A percentile compares a stretch with the other conserved stretches of the same genome.
Evolutionary conservation across 2,113 vertebrate genomes (phyloP).

Genomic region (Morphnarchus princeps): DNA sequence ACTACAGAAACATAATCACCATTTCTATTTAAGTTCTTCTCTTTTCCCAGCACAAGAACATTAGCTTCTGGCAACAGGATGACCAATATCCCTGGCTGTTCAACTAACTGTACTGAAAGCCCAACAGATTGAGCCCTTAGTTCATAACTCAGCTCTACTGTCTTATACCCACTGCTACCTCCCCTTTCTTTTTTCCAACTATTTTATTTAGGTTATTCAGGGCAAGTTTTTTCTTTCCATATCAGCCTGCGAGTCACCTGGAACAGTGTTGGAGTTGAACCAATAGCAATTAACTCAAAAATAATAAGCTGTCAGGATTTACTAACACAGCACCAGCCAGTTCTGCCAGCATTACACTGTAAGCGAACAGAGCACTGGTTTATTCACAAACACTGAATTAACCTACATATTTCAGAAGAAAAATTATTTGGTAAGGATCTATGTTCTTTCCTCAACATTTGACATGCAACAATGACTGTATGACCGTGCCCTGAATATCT

Average conservation of each 20-base stretch:
- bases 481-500: background rate
- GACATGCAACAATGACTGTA: background rate
- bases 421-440: background rate
- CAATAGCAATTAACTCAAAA: background rate
- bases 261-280: background rate
- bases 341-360: background rate
- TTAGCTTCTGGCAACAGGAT: background rate
- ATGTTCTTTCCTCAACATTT: background rate
- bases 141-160: background rate
- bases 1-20: background rate
- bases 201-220: background rate
- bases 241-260: background rate
- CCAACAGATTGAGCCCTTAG: background rate
- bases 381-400: background rate
- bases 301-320: background rate
- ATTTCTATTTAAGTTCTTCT: background rate
- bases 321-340: background rate
- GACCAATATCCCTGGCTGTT: background rate
- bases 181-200: background rate
- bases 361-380: background rate
- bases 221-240: background rate
- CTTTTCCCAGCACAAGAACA: background rate
- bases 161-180: background rate
- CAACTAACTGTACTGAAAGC: background rate
- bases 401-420: background rate